phyloP scores from a whole-genome alignment of 1,140 invertebrate species.

The Brachionus koreanus region DNA sequence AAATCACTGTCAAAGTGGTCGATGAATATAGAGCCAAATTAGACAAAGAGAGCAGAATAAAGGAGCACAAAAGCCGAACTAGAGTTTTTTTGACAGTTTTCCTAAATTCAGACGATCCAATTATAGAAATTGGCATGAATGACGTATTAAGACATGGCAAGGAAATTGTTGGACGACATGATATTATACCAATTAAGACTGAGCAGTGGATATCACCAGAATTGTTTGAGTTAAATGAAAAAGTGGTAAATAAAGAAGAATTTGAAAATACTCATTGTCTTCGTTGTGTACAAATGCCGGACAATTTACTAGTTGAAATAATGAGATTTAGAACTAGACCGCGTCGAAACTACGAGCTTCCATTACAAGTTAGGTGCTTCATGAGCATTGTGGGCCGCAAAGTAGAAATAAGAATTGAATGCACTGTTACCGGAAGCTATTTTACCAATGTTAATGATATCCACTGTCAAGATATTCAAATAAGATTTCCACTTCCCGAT shows the following conservation, averaged over 20 bases:
- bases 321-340: slow-evolving; percentile 92
- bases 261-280: slow-evolving; percentile 85
- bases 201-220: slow-evolving; percentile 85
- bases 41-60: slow-evolving; percentile 68
- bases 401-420: slow-evolving; percentile 69
- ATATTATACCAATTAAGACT: slow-evolving; percentile 97
- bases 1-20: slow-evolving; percentile 89
- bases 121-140: slow-evolving; percentile 93
- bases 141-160: slow-evolving; percentile 91
- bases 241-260: slow-evolving; percentile 80
- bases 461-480: slow-evolving; percentile 89
- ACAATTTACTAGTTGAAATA: slow-evolving; percentile 83
- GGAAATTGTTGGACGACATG: slow-evolving; percentile 95
- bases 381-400: slow-evolving; percentile 57
- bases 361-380: slow-evolving; percentile 73
- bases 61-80: slow-evolving; percentile 87
- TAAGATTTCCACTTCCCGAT: slow-evolving; percentile 94
- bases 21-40: slow-evolving; percentile 94
- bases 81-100: slow-evolving; percentile 92
- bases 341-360: slow-evolving; percentile 90
- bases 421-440: slow-evolving; percentile 16
- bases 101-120: slow-evolving; percentile 68
- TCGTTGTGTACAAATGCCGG: slow-evolving; percentile 86
- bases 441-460: slow-evolving; percentile 23
- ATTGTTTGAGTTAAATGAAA: slow-evolving; percentile 82